Percentiles rank a stretch among this genome's conserved stretches.
phyloP scores from a whole-genome alignment of 2,113 vertebrate genomes.

The Dromas ardeola region DNA sequence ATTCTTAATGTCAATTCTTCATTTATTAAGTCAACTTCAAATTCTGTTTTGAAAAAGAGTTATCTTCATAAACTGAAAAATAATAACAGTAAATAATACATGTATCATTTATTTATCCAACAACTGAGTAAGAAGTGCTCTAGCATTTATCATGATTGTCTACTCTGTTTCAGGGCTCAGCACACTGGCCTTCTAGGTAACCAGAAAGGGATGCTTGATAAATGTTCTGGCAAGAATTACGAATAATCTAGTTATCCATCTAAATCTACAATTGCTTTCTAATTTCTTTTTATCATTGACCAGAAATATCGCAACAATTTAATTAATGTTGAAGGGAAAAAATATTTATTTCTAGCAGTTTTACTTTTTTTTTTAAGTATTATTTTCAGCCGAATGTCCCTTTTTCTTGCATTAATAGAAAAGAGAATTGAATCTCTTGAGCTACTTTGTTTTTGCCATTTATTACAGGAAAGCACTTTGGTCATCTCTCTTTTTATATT shows the following conservation, averaged over 20 bases:
- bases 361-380: neutral
- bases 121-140: neutral
- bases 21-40: too few species aligned
- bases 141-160: neutral
- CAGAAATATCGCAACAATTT: neutral
- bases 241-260: neutral
- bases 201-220: neutral
- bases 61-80: neutral
- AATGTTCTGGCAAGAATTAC: neutral
- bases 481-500: neutral
- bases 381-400: neutral
- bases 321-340: neutral
- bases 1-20: too few species aligned
- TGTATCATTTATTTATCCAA: neutral
- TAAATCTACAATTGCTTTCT: neutral
- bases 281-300: neutral
- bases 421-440: neutral
- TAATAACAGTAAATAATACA: neutral
- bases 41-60: too few species aligned
- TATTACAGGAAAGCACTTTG: neutral
- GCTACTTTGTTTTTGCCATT: neutral
- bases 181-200: too few species aligned
- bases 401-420: neutral
- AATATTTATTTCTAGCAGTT: neutral
- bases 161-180: neutral